These are phyloP conservation scores for Graphium colonna DNA, from an alignment of 2,888 invertebrate genomes.

Conservation along the genomic window DNA sequence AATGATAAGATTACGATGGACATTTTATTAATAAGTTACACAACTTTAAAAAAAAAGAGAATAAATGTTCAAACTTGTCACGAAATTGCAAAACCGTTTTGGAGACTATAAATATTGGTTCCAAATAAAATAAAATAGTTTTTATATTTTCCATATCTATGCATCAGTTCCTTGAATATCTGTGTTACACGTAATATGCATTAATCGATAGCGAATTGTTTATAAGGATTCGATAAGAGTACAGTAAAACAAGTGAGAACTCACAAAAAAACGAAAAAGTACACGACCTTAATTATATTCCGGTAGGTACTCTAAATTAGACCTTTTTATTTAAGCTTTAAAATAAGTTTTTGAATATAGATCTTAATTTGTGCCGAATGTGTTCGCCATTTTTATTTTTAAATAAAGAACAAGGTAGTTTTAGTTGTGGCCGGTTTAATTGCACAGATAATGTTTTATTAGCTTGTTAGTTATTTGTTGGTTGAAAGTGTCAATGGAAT, in stretches of 20 bases:
- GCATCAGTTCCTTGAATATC: background rate
- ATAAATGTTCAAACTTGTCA: no score
- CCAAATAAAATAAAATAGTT: background rate
- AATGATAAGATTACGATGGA: no score
- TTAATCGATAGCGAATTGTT: slow-evolving; percentile 8
- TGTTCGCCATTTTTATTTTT: background rate
- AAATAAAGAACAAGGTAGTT: background rate
- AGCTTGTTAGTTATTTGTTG: no score
- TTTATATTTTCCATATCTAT: background rate
- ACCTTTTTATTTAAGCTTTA: background rate
- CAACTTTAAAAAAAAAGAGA: no score
- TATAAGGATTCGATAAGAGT: background rate
- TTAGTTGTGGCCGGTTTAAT: background rate
- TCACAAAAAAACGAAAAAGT: background rate
- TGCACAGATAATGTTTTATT: background rate
- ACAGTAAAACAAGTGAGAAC: background rate
- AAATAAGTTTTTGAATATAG: background rate
- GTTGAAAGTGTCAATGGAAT: no score
- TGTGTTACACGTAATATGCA: slow-evolving; percentile 9
- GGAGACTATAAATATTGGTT: no score
- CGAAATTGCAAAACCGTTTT: no score
- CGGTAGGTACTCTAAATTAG: background rate
- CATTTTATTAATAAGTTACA: no score
- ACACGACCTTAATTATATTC: background rate
- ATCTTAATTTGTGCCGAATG: background rate